Evolutionary conservation across 2,888 invertebrate species (phyloP), one percentile per base, ranked within the genome.

Genomic region (Chrysopilus asiliformis): DNA sequence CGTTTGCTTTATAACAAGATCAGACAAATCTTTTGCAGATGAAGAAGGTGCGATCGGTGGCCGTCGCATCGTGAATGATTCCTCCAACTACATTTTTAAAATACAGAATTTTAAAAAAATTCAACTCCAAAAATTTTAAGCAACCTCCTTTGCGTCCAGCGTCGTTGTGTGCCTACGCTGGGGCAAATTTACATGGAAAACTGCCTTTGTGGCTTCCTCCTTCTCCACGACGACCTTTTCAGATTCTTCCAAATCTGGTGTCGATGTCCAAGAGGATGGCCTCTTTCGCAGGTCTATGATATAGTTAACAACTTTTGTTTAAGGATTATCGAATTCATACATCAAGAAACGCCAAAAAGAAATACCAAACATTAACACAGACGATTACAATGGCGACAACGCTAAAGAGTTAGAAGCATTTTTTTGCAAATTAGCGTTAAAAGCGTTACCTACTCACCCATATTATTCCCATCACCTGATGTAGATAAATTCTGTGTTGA

Each of bases 251-350:
- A 85, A 68, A 65, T 85, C 84, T 49, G 83, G 81, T 47, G 84
- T 81, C 46, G 85, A 86, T 53, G 79, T 80, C 85, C 85, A 86
- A 48, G 81, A 76, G 48, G 75, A 56, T 13, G 64, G 64, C 20
- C 64, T 56, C 45, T 60, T 61, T 41, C 53, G 58, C 30, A 61
- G 52, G 49, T 60, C 61, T 61, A 61, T 52, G 60, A 60, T 62
- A 58, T 61, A 61, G 53, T 61, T 57, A 48, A 61, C 63, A 60
- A 59, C 60, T 61, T 38, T n/a, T n/a, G n/a, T n/a, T n/a, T n/a
- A n/a, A n/a, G n/a, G n/a, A n/a, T n/a, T n/a, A n/a, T n/a, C n/a
- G n/a, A n/a, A n/a, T n/a, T n/a, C n/a, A n/a, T n/a, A n/a, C n/a
- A n/a, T n/a, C n/a, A n/a, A n/a, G n/a, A n/a, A n/a, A n/a, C n/a